These are phyloP conservation scores for Tetramorium alpestre DNA, from an alignment of 1,140 invertebrate genomes.

Conservation along the genomic window DNA sequence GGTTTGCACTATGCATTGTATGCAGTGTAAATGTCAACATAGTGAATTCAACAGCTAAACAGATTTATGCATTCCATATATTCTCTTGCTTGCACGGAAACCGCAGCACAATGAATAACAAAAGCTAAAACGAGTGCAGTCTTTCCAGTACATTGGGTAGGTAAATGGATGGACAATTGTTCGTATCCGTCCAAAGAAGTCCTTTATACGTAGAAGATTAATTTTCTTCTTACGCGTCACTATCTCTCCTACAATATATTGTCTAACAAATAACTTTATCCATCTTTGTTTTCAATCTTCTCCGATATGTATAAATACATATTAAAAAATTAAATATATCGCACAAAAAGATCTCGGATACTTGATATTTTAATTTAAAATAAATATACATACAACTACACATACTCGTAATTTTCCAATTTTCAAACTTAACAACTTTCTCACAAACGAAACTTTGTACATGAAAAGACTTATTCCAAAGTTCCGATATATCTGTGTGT, in stretches of 20 bases:
- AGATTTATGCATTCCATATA: slow-evolving; percentile 62
- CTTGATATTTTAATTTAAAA: background rate
- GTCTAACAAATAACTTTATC: background rate
- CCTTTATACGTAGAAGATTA: background rate
- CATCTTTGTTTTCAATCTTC: background rate
- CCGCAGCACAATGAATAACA: slow-evolving; percentile 49
- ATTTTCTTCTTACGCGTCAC: background rate
- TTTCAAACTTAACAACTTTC: background rate
- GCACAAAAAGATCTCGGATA: background rate
- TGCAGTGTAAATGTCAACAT: slow-evolving; percentile 61
- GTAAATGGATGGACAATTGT: slow-evolving; percentile 47
- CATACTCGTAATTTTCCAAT: background rate
- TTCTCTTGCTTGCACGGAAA: slow-evolving; percentile 44
- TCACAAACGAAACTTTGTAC: background rate
- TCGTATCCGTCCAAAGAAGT: slow-evolving; percentile 2
- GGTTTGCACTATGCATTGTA: slow-evolving; percentile 46
- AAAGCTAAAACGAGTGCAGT: slow-evolving; percentile 46
- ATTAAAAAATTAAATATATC: background rate
- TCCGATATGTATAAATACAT: too few relatives aligned
- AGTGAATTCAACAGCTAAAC: slow-evolving; percentile 52
- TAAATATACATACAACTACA: too few relatives aligned
- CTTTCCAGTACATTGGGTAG: slow-evolving; percentile 35
- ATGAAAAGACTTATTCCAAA: background rate
- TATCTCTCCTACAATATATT: background rate
- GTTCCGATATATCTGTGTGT: background rate